A percentile compares a stretch with the other conserved stretches of the same genome.
These are phyloP conservation scores for Andrena hattorfiana DNA, from an alignment of 2,888 invertebrate species.

Conservation along the genomic window DNA sequence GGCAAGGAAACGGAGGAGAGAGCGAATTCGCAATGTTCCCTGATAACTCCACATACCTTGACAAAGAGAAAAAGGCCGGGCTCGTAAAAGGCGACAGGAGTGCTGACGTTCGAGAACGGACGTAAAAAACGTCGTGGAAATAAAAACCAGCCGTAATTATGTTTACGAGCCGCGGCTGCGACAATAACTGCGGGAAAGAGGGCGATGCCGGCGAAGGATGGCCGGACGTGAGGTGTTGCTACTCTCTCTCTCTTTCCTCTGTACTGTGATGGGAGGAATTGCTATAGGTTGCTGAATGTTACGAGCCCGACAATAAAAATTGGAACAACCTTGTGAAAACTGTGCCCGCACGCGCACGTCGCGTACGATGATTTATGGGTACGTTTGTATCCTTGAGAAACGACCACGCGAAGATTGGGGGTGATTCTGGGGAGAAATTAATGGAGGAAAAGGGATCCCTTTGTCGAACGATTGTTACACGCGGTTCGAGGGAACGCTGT, in stretches of 20 bases:
- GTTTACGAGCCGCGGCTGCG: conserved; percentile 77
- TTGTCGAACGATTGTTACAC: conserved; percentile 8
- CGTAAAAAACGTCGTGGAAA: conserved; percentile 59
- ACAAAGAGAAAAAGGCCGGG: conserved; percentile 69
- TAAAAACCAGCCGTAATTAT: conserved; percentile 77
- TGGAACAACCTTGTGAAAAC: conserved; percentile 39
- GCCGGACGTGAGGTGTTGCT: conserved; percentile 25
- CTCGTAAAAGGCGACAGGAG: conserved; percentile 78
- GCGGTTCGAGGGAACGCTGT: background rate
- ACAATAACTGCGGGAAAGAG: conserved; percentile 74
- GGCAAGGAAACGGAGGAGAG: background rate
- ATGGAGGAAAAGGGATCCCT: conserved; percentile 21
- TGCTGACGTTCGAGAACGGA: conserved; percentile 54
- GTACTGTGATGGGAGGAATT: background rate
- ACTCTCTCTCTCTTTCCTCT: conserved; percentile 7
- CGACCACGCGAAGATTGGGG: conserved; percentile 9
- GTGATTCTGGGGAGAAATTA: conserved; percentile 33
- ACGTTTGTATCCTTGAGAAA: conserved; percentile 10
- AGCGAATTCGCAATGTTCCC: conserved; percentile 29
- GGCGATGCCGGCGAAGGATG: conserved; percentile 56
- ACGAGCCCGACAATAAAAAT: conserved; percentile 47
- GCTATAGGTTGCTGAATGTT: conserved; percentile 9
- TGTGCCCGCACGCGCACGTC: background rate
- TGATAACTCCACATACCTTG: conserved; percentile 76
- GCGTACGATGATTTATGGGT: conserved; percentile 36